Conservation (phyloP, 2,888 invertebrate genomes). For the Melinopterus prodromus region DNA sequence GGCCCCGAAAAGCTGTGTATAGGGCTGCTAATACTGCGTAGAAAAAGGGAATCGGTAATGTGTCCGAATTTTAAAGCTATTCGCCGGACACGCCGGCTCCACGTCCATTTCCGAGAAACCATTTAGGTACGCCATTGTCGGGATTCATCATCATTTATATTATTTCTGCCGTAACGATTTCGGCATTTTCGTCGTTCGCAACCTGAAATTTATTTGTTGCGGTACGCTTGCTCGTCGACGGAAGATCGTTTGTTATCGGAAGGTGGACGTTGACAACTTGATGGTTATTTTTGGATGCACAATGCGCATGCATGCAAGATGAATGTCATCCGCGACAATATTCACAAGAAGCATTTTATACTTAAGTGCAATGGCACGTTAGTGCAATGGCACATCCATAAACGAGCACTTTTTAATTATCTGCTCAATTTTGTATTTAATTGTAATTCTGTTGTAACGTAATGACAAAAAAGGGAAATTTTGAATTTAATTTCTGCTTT, state of each 20-base stretch:
- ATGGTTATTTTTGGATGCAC: not conserved
- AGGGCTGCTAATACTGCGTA: not conserved
- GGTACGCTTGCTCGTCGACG: constrained; percentile 19
- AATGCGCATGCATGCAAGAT: not conserved
- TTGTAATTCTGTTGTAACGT: too few relatives aligned
- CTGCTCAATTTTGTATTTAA: too few relatives aligned
- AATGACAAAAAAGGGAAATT: too few relatives aligned
- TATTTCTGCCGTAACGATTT: constrained; percentile 47
- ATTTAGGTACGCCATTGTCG: constrained; percentile 36
- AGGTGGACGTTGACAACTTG: constrained; percentile 5
- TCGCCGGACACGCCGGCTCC: constrained; percentile 20
- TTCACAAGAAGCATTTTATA: not conserved
- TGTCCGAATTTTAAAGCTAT: constrained; percentile 21
- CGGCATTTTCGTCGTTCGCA: constrained; percentile 27
- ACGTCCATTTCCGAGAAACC: constrained; percentile 35
- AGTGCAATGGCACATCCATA: too few relatives aligned
- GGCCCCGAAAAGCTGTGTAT: not conserved
- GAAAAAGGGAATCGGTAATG: constrained; percentile 22
- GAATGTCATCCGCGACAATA: not conserved
- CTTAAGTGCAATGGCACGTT: too few relatives aligned
- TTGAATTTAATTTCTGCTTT: too few relatives aligned
- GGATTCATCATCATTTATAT: constrained; percentile 48
- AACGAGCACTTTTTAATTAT: too few relatives aligned
- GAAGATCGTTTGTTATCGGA: constrained; percentile 21
- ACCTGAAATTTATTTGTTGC: constrained; percentile 29